phyloP scores from a whole-genome alignment of 2,113 vertebrate genomes.

The Lynx canadensis region DNA sequence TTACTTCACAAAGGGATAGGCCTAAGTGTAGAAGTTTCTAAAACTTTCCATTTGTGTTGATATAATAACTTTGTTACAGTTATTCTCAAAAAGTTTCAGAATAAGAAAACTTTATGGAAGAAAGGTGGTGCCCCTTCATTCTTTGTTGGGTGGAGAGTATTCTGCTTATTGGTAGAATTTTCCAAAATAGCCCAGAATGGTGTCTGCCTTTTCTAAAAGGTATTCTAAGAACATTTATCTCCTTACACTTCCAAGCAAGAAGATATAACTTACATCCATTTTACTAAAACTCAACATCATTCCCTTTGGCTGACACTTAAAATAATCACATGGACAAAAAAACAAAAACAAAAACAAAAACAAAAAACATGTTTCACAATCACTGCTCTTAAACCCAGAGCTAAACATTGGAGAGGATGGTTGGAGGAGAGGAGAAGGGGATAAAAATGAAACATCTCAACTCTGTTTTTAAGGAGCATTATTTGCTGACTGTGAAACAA shows the following conservation, averaged over 20 bases:
- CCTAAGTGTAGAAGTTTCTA: background rate
- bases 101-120: background rate
- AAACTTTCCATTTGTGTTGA: background rate
- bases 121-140: background rate
- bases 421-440: fast-evolving
- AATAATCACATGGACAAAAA: background rate
- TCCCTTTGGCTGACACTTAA: background rate
- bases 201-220: background rate
- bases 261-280: background rate
- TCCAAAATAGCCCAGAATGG: background rate
- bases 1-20: background rate
- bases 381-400: background rate
- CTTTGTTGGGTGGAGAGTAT: background rate
- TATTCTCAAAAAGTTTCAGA: background rate
- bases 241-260: background rate
- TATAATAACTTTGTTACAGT: background rate
- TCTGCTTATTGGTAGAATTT: background rate
- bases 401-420: background rate
- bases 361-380: background rate
- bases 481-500: background rate
- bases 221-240: background rate
- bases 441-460: background rate
- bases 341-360: background rate
- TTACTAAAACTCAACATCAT: background rate
- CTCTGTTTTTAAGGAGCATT: background rate